Conservation (phyloP, 2,888 invertebrate genomes). For the Calameuta idolon region DNA sequence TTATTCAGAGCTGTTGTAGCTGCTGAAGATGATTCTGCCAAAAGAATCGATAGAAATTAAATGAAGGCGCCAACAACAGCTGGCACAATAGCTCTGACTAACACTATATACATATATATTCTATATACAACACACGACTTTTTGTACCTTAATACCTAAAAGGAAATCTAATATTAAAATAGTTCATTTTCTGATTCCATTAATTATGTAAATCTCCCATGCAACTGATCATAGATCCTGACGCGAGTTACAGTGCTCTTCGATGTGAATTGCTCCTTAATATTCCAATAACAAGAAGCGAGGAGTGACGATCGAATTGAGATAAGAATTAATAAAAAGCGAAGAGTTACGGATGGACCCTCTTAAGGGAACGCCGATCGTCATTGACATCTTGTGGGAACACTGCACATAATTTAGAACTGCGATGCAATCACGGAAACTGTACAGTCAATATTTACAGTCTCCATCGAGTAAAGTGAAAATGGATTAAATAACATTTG, state of each 20-base stretch:
- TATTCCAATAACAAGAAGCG: background rate
- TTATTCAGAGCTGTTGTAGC: too few species aligned
- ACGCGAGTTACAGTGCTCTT: background rate
- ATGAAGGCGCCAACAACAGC: too few species aligned
- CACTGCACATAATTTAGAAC: background rate
- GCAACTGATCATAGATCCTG: constrained; percentile 28
- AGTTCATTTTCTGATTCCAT: constrained; percentile 42
- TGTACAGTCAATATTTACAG: background rate
- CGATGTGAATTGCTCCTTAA: background rate
- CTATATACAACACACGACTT: constrained; percentile 2
- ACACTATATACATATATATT: background rate
- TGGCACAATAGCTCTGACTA: too few species aligned
- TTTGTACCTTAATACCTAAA: constrained; percentile 32
- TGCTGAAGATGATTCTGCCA: too few species aligned
- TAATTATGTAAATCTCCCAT: constrained; percentile 36
- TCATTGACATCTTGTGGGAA: background rate
- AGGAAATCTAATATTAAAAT: constrained; percentile 50
- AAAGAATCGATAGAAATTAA: too few species aligned
- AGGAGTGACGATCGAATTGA: background rate
- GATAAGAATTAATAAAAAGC: background rate
- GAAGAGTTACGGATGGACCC: background rate
- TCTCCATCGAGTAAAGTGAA: background rate
- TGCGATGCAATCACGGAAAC: background rate
- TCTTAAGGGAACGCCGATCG: background rate
- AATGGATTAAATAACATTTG: background rate